These are phyloP conservation scores for Nesidiocoris tenuis DNA, from an alignment of 2,888 invertebrate species.

Conservation along the genomic window DNA sequence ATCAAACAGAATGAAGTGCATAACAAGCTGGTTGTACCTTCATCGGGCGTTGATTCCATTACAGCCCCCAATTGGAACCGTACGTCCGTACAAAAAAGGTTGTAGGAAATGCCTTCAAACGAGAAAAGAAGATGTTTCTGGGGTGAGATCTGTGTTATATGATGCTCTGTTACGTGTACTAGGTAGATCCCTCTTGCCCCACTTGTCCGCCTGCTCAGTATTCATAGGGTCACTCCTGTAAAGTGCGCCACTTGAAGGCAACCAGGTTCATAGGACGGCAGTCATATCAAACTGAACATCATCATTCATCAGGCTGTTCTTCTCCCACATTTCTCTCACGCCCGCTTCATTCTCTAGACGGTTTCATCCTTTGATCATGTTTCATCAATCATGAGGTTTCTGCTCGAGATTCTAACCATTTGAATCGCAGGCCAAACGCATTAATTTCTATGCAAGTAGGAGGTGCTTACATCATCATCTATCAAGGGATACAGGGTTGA, in stretches of 20 bases:
- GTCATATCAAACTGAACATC: slow-evolving; percentile 29
- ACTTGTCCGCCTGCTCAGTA: slow-evolving; percentile 11
- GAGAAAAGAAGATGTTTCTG: neutral
- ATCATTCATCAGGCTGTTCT: slow-evolving; percentile 24
- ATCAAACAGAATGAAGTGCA: too few relatives aligned
- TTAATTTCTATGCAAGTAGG: too few relatives aligned
- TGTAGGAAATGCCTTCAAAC: neutral
- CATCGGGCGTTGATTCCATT: too few relatives aligned
- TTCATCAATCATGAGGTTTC: neutral
- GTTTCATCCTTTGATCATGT: slow-evolving; percentile 14
- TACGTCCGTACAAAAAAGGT: neutral
- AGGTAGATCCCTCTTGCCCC: neutral
- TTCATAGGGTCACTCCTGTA: slow-evolving; percentile 35
- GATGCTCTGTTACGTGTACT: neutral
- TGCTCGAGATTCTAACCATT: too few relatives aligned
- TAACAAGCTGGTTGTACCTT: too few relatives aligned
- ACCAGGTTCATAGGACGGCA: slow-evolving; percentile 18
- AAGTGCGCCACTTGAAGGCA: slow-evolving; percentile 31
- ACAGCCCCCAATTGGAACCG: neutral
- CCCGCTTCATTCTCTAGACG: slow-evolving; percentile 13
- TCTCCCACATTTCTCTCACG: slow-evolving; percentile 10
- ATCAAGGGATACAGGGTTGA: too few relatives aligned
- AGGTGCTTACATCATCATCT: too few relatives aligned
- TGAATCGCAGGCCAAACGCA: too few relatives aligned
- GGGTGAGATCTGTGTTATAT: neutral